Base-by-base conservation (phyloP, 2,888 invertebrate species). In the Lydus trimaculatus region DNA sequence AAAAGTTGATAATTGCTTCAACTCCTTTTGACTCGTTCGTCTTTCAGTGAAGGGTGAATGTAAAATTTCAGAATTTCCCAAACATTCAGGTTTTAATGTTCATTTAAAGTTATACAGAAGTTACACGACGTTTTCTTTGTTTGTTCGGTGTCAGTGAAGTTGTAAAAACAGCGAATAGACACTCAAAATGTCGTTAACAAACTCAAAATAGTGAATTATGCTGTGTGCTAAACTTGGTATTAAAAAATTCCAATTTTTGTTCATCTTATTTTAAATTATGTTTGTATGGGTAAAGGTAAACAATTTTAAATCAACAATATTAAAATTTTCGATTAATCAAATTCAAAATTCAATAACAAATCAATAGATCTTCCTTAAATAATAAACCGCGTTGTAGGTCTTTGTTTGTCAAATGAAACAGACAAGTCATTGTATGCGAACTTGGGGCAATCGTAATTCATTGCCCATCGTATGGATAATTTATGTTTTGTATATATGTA, bases 101-200 rank as follows among this genome's bases (percentile, higher is more conserved):
- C 25, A 2, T 7, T 28, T 28, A 25, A 56, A 56, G 13, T 56
- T 28, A 28, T 56, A 56, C 56, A 56, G 56, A 56, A 56, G 56
- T 15, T 56, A 56, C n/a, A 2, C 9, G 20, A 2, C 9, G 20
- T 9, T 2, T 25, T 28, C 56, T 56, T 15, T 56, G 6, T 56
- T 15, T 67, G 43, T 61, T 63, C 59, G 39, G 59, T 63, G 66
- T 67, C 67, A 67, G 63, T 60, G 23, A 15, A 63, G 68, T 61
- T 64, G 64, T 68, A 68, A 68, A 68, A 65, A 65, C 25, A 59
- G 39, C 33, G 39, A 56, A 39, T 23, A 69, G 65, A 66, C 66
- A 66, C 58, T 69, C 69, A 69, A 69, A 69, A 20, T 63, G 69
- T 69, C 69, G 66, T 69, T 69, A 69, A 31, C 39, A 61, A 25